A percentile compares a stretch with the other conserved stretches of the same genome.
Conservation (phyloP, 2,113 vertebrate species). For the Guaruba guarouba region DNA sequence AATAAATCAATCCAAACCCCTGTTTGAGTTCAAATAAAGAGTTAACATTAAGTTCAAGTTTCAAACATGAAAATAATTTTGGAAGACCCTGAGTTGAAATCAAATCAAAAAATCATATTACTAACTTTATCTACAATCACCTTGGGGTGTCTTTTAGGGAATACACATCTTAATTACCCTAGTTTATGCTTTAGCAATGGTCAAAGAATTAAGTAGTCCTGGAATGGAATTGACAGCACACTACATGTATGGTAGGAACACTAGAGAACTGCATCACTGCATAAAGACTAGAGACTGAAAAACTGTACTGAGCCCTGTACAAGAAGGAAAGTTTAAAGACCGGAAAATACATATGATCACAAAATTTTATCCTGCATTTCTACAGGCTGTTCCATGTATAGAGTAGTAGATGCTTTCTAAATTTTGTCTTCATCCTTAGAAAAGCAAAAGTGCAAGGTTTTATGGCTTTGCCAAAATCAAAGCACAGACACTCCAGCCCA, state of each 20-base stretch:
- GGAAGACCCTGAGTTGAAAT: neutral
- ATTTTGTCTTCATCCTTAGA: neutral
- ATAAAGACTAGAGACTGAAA: neutral
- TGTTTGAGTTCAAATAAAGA: neutral
- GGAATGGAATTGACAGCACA: neutral
- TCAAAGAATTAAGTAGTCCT: neutral
- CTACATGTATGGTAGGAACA: fast-evolving
- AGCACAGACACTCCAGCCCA: neutral
- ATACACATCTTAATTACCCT: neutral
- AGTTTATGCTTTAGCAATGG: neutral
- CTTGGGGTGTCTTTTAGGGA: neutral
- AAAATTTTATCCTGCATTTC: neutral
- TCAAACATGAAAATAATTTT: neutral
- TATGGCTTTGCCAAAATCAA: neutral
- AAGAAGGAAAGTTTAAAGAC: neutral
- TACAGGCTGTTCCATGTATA: neutral
- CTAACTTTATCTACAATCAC: neutral
- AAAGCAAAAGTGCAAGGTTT: neutral
- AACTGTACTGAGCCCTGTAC: neutral
- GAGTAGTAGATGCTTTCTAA: neutral
- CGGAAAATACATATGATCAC: neutral
- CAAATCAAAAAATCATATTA: neutral
- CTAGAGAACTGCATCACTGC: neutral
- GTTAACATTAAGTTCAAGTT: neutral
- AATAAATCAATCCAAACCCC: neutral